Base-by-base conservation (phyloP, 2,888 invertebrate species). In the Cryptus armator region DNA sequence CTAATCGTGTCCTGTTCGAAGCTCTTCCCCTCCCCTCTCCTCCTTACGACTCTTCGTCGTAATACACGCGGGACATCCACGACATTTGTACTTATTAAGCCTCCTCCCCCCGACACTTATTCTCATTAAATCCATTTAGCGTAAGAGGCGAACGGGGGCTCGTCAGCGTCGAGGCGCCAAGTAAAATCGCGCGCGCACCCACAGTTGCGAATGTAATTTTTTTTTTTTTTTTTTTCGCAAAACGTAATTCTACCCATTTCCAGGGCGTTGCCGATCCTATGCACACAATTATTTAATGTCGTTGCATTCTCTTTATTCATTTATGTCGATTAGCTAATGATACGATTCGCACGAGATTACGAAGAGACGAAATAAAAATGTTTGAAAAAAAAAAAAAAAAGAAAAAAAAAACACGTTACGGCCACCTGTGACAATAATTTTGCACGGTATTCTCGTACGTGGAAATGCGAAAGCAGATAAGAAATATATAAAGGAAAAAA, bases 41-140 rank as follows among this genome's bases (percentile, higher is more conserved):
- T 10, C 53, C 53, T 32, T 7, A 29, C 46, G 19, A 24, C 59
- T 64, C 51, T 43, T 59, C 44, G 43, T 10, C 64, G 51, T 19
- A 24, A 5, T 43, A 48, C 56, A 68, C 44, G 19, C 44, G 43
- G 19, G 71, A 37, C 78, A 72, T 72, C 19, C 62, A 24, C 68
- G 72, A 77, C 76, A 46, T 62, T 83, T 81, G n/a, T 43, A 79
- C 64, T 89, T 88, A 88, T 89, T 88, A 89, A 90, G 87, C 76
- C 76, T 37, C 37, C 37, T 9, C 37, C 37, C 37, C 37, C 37
- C 82, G 86, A 87, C 88, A 87, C 86, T 89, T 90, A 86, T 88
- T 89, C 88, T 89, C 89, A 89, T 91, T 89, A 88, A 84, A 88
- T 86, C 87, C 86, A 87, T 90, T 90, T 83, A 87, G 29, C 84